Evolutionary conservation across 1,140 invertebrate genomes (phyloP).

Genomic region (Calliopsis andreniformis): DNA sequence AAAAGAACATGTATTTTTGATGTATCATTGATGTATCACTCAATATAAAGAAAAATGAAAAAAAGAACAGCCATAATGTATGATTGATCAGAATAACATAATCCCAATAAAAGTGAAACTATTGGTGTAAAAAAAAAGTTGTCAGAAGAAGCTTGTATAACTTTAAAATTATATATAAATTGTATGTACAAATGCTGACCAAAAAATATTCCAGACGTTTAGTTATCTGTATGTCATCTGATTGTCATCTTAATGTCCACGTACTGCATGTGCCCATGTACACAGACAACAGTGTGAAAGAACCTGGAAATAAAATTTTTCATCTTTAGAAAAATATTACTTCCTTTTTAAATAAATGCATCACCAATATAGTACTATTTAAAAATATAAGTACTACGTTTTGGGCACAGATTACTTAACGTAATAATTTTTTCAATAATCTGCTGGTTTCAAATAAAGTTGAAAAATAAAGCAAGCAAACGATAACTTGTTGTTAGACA

Average conservation of each 20-base stretch:
- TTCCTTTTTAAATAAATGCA: constrained; percentile 25
- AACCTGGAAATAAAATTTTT: constrained; percentile 71
- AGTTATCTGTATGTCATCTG: constrained; percentile 59
- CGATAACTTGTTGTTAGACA: constrained; percentile 22
- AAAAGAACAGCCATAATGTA: background rate
- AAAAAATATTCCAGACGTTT: constrained; percentile 54
- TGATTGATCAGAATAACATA: background rate
- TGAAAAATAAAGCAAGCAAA: constrained; percentile 12
- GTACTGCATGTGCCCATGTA: constrained; percentile 57
- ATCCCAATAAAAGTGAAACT: constrained; percentile 2
- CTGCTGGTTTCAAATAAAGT: background rate
- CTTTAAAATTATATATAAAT: constrained; percentile 2
- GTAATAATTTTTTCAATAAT: background rate
- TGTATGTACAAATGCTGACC: constrained; percentile 56
- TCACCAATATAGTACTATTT: constrained; percentile 16
- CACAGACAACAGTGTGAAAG: constrained; percentile 66
- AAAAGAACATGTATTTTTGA: background rate
- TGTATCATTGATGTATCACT: background rate
- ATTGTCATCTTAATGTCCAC: constrained; percentile 67
- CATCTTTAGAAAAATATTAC: constrained; percentile 64
- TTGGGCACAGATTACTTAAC: background rate
- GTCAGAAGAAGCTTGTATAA: constrained; percentile 32
- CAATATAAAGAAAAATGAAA: background rate
- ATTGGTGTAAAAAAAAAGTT: constrained; percentile 21
- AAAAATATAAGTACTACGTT: background rate